A percentile compares a stretch with the other conserved stretches of the same genome.
phyloP scores from a whole-genome alignment of 2,888 invertebrate species.

The Ennomos quercinarius region DNA sequence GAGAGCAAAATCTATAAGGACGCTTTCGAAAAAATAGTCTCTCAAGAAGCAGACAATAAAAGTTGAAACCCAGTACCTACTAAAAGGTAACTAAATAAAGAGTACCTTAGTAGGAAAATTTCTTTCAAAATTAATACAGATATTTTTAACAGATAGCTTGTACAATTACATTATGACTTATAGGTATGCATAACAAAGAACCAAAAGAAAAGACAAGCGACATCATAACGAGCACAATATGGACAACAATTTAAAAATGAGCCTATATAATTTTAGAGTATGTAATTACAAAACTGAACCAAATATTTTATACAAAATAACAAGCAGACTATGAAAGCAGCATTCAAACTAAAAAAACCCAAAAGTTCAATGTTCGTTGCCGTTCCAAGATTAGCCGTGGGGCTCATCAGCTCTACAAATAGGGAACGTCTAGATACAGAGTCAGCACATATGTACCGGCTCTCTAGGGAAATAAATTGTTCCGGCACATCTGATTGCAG shows the following conservation, averaged over 20 bases:
- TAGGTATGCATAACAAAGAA: too few species aligned
- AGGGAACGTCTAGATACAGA: slow-evolving; percentile 71
- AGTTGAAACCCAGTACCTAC: slow-evolving; percentile 53
- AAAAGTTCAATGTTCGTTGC: slow-evolving; percentile 28
- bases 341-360: slow-evolving; percentile 35
- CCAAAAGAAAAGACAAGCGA: too few species aligned
- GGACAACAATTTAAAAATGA: too few species aligned
- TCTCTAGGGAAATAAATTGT: slow-evolving; percentile 81
- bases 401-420: slow-evolving; percentile 76
- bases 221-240: too few species aligned
- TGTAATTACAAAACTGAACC: too few species aligned
- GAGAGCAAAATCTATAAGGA: too few species aligned
- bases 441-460: slow-evolving; percentile 73
- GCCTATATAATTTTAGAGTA: too few species aligned
- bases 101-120: too few species aligned
- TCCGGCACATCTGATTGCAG: slow-evolving; percentile 69
- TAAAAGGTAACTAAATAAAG: slow-evolving; percentile 11
- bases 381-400: slow-evolving; percentile 54
- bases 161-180: too few species aligned
- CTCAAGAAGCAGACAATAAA: slow-evolving; percentile 61
- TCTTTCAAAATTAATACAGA: neutral
- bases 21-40: slow-evolving; percentile 60
- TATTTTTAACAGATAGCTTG: too few species aligned
- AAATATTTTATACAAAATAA: neutral
- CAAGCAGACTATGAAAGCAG: slow-evolving; percentile 8